A percentile compares a stretch with the other conserved stretches of the same genome.
phyloP scores from a whole-genome alignment of 2,113 vertebrate species.

The Salvelinus fontinalis region DNA sequence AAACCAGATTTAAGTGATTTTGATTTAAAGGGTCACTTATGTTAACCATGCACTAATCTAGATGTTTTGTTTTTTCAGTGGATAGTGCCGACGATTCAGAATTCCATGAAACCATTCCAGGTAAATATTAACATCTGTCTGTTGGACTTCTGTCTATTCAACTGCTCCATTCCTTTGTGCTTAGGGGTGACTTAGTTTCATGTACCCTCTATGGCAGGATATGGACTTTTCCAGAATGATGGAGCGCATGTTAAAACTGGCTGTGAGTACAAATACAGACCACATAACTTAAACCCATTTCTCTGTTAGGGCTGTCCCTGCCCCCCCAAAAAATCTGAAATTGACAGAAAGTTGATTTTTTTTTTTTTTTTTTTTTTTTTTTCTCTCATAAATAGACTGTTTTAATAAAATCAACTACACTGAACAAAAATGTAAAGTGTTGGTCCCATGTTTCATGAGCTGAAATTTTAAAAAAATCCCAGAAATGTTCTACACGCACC shows the following conservation, averaged over 20 bases:
- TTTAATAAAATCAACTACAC: no score
- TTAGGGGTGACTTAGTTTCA: neutral
- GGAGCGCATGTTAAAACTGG: constrained; percentile 88
- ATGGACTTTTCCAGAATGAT: constrained; percentile 91
- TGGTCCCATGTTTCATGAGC: no score
- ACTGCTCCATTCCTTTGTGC: neutral
- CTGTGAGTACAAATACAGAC: constrained; percentile 74
- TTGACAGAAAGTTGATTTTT: no score
- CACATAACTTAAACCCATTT: neutral
- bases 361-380: no score
- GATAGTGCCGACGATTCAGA: constrained; percentile 92
- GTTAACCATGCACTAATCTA: no score
- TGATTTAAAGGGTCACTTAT: neutral
- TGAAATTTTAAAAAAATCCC: no score
- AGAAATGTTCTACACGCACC: no score
- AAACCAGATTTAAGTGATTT: neutral
- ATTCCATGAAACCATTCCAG: constrained; percentile 93
- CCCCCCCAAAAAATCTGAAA: no score
- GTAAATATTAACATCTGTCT: constrained; percentile 51
- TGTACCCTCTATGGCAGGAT: constrained; percentile 69
- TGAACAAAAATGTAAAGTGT: no score
- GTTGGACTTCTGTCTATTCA: neutral
- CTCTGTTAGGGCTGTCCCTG: no score
- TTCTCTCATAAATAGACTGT: no score
- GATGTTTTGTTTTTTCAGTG: constrained; percentile 71